Evolutionary conservation across 2,113 vertebrate genomes (phyloP), one percentile per base, ranked within the genome.

Genomic region (Apus apus): DNA sequence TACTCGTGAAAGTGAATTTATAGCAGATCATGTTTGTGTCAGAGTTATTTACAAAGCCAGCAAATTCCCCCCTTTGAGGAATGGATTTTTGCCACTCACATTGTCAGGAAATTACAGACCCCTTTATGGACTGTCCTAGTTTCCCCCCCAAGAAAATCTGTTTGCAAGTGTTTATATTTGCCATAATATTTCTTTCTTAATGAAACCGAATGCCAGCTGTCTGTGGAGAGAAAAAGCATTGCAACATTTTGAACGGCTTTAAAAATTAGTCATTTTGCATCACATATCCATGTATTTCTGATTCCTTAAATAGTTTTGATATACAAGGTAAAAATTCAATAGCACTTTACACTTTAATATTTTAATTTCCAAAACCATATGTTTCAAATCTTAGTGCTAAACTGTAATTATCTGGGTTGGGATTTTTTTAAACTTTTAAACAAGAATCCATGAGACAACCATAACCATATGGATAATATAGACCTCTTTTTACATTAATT

Each of bases 221-320:
- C 56, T 32, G 6, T 54, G 64, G 57, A 64, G 38, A 73, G 16
- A 72, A 93, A 82, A 73, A 88, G 2, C 26, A 51, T 51, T 57
- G 45, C 27, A 1, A 4, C 19, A 14, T 85, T 77, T 81, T 72
- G 16, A 71, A n/a, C 38, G 18, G 25, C n/a, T 87, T 70, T 54
- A 48, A 81, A 93, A 92, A 76, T 56, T 50, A 48, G 53, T 46
- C 29, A 36, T 88, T 96, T 90, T 91, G 16, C 26, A 51, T 90
- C 26, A 32, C 18, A 16, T 76, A 62, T 75, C 9, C 18, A 4
- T 60, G 60, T 2, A 9, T 9, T 57, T 90, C 26, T 70, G 62
- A 73, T 57, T 81, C 57, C 51, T 77, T 71, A 88, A 96, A 73
- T 60, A 84, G n/a, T 8, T 90, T 77, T 40, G 29, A 70, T 76